phyloP scores from a whole-genome alignment of 2,888 invertebrate species.

The Nemoura dubitans region DNA sequence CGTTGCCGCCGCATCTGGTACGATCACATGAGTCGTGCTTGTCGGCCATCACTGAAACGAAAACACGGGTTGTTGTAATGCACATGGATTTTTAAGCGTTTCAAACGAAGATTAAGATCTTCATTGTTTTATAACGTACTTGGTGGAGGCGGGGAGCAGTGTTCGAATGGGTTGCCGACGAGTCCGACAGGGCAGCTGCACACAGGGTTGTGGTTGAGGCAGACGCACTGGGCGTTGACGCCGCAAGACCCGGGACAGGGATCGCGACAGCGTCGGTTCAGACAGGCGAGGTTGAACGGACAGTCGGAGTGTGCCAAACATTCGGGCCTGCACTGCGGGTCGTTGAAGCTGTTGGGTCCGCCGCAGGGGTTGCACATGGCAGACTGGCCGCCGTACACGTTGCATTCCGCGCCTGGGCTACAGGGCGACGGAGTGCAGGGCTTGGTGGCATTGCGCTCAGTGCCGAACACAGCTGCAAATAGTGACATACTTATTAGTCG shows the following conservation, averaged over 20 bases:
- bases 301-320: constrained; percentile 85
- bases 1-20: constrained; percentile 77
- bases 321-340: constrained; percentile 82
- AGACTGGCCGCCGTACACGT: constrained; percentile 75
- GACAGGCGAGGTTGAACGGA: constrained; percentile 78
- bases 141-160: constrained; percentile 69
- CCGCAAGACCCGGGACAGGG: constrained; percentile 85
- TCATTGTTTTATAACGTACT: constrained; percentile 60
- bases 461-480: constrained; percentile 59
- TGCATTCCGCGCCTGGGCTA: constrained; percentile 73
- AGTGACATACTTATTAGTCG: constrained; percentile 1
- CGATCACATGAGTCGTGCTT: constrained; percentile 71
- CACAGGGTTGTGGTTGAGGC: constrained; percentile 77
- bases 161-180: constrained; percentile 80
- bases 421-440: constrained; percentile 85
- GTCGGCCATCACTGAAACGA: constrained; percentile 59
- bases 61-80: not conserved
- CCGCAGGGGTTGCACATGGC: constrained; percentile 83
- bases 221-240: constrained; percentile 74
- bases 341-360: constrained; percentile 72
- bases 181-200: constrained; percentile 75
- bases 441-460: not conserved
- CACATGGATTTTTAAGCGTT: not conserved
- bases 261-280: constrained; percentile 77
- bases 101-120: not conserved